These are phyloP conservation scores for Heliconius nattereri DNA, from an alignment of 1,140 invertebrate species.

Conservation along the genomic window DNA sequence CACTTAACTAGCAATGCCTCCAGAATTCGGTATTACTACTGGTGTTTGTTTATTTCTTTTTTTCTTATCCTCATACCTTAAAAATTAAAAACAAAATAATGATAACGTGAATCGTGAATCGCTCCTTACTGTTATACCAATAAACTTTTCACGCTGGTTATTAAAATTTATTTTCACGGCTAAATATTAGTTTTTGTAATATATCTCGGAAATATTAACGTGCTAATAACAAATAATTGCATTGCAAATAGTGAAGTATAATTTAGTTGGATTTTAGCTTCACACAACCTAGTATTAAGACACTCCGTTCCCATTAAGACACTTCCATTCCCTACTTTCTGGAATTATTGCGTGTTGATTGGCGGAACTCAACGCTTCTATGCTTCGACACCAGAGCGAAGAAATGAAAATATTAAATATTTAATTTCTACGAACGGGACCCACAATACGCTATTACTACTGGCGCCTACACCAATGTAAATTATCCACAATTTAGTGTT, in stretches of 20 bases:
- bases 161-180: background rate
- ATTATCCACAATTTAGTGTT: no score
- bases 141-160: conserved; percentile 1
- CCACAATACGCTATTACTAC: no score
- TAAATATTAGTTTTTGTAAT: background rate
- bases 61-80: background rate
- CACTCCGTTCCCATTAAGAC: no score
- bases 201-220: background rate
- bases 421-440: no score
- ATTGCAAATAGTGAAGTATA: background rate
- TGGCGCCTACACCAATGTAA: no score
- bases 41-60: background rate
- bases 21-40: no score
- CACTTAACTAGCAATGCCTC: no score
- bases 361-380: no score
- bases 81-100: background rate
- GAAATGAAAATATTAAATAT: no score
- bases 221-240: background rate
- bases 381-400: no score
- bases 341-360: no score
- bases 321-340: background rate
- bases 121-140: conserved; percentile 17
- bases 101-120: conserved; percentile 18
- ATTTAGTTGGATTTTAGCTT: background rate
- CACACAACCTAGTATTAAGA: no score